These are phyloP conservation scores for Nemotelus pantherinus DNA, from an alignment of 2,888 invertebrate genomes.

Conservation along the genomic window DNA sequence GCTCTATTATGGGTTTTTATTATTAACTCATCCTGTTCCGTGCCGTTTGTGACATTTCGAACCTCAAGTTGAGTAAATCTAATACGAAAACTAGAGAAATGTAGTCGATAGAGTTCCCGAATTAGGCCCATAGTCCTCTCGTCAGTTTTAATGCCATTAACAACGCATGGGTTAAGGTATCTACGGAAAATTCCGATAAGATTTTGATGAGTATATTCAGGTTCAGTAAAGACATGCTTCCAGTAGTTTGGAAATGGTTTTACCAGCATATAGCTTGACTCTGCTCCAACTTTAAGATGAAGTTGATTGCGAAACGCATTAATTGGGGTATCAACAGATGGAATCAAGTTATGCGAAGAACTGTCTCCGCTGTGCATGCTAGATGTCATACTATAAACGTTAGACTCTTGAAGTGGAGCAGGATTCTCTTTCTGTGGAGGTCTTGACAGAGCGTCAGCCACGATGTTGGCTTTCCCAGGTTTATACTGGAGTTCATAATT, in stretches of 20 bases:
- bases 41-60: slow-evolving; percentile 22
- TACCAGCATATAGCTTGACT: neutral
- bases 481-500: no score
- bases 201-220: neutral
- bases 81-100: slow-evolving; percentile 22
- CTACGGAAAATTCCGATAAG: slow-evolving; percentile 13
- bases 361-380: no score
- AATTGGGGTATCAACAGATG: slow-evolving; percentile 5
- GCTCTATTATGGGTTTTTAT: slow-evolving; percentile 45
- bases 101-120: slow-evolving; percentile 44
- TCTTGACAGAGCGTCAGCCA: slow-evolving; percentile 43
- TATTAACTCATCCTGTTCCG: slow-evolving; percentile 44
- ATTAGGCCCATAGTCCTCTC: slow-evolving; percentile 42
- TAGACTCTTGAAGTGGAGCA: no score
- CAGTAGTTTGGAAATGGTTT: no score
- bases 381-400: no score
- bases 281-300: neutral
- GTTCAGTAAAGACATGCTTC: neutral
- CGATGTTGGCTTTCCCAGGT: slow-evolving; percentile 46
- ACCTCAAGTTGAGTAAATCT: neutral
- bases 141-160: slow-evolving; percentile 39
- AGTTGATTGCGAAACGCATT: slow-evolving; percentile 32
- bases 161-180: slow-evolving; percentile 15
- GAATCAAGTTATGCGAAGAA: neutral
- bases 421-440: no score